phyloP scores from a whole-genome alignment of 2,113 vertebrate species.

The Sinocyclocheilus maitianheensis region DNA sequence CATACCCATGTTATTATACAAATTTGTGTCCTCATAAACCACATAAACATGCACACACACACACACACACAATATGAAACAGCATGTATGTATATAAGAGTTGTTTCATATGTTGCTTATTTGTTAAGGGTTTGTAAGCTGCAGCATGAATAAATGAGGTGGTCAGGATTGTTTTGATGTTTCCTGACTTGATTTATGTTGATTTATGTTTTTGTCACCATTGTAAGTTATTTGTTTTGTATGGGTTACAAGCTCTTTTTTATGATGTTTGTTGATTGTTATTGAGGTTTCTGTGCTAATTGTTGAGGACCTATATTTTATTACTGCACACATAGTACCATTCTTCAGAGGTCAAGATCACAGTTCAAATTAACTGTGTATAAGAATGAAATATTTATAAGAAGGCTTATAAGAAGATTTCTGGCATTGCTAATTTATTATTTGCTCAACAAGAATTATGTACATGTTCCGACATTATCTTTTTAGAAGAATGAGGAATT shows the following conservation, averaged over 20 bases:
- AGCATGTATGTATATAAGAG: background rate
- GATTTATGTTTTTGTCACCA: background rate
- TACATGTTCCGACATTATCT: background rate
- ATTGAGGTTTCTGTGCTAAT: constrained; percentile 7
- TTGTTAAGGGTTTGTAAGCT: background rate
- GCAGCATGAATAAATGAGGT: background rate
- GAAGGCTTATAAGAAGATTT: background rate
- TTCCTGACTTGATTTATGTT: background rate
- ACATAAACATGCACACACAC: too few species aligned
- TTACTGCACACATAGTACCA: background rate
- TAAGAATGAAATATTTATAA: background rate
- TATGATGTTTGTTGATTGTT: background rate
- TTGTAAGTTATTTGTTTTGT: background rate
- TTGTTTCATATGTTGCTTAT: background rate
- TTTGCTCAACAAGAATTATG: background rate
- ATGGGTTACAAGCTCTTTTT: background rate
- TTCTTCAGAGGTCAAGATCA: background rate
- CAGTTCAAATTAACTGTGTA: background rate
- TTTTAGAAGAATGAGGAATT: background rate
- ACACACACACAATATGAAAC: too few species aligned
- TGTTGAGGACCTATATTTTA: background rate
- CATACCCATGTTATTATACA: too few species aligned
- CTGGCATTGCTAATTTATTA: background rate
- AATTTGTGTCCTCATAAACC: too few species aligned
- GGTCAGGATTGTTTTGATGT: background rate